Evolutionary conservation across 2,888 invertebrate species (phyloP), one percentile per base, ranked within the genome.

Genomic region (Linnaemya vulpina): DNA sequence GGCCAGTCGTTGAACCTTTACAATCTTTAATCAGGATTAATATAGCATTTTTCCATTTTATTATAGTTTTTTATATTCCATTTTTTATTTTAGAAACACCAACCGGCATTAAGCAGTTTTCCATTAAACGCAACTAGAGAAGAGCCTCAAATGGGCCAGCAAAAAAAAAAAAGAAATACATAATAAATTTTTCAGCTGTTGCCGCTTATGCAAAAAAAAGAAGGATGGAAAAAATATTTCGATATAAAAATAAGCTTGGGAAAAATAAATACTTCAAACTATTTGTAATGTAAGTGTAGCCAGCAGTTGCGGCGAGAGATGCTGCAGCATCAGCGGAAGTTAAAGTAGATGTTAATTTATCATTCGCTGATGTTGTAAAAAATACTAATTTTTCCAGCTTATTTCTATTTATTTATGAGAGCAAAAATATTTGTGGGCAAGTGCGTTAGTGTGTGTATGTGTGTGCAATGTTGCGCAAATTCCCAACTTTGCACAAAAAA

Each of bases 271-370:
- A 65, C 30, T 51, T 51, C 10, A 74, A 68, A 43, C 62, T 78
- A 53, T 70, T 78, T 53, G 62, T 15, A 62, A 22, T 62, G 43
- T 9, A 58, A 58, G 22, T 15, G 74, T 68, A 68, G 35, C 22
- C 49, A 46, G 25, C 9, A 49, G 43, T 55, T 63, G 71, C 13
- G 60, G 40, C n/a, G 35, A 25, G 40, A 35, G 63, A 7, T 11
- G 43, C 70, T 71, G 22, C n/a, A 13, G 30, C 30, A 30, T 30
- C 30, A 55, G 46, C 79, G 79, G 79, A 73, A 46, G 55, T 55
- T 35, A 51, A 79, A 79, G 68, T 81, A 68, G 68, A 75, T 75
- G 81, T 75, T 75, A 81, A 81, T 81, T 81, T 81, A 81, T 81
- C 75, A 75, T 81, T 68, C 62, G 81, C 68, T 81, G 81, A 68